Evolutionary conservation across 2,888 invertebrate species (phyloP).

Genomic region (Volucella inflata): DNA sequence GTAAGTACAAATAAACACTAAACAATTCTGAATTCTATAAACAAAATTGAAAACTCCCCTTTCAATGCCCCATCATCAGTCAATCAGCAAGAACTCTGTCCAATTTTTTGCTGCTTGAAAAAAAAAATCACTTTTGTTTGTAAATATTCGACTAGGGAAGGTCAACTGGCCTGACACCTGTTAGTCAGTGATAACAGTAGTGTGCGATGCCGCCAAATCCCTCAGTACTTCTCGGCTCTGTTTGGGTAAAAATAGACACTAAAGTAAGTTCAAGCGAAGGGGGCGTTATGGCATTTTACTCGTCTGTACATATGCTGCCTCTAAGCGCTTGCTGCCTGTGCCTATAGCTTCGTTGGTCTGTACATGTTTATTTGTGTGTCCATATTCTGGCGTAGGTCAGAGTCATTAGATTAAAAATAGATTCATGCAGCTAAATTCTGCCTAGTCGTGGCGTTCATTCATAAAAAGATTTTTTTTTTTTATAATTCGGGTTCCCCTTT

Average conservation of each 20-base stretch:
- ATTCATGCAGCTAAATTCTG: constrained; percentile 20
- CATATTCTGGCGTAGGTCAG: constrained; percentile 45
- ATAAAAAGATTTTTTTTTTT: constrained; percentile 32
- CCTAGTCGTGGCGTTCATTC: constrained; percentile 44
- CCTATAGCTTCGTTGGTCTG: background rate
- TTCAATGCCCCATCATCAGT: background rate
- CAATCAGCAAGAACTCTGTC: background rate
- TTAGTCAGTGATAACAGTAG: constrained; percentile 54
- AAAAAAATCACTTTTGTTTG: constrained; percentile 44
- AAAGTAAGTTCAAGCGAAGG: constrained; percentile 22
- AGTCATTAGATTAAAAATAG: constrained; percentile 68
- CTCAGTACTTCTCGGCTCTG: constrained; percentile 3
- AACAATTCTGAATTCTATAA: background rate
- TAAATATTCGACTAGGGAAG: constrained; percentile 52
- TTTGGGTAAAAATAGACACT: constrained; percentile 41
- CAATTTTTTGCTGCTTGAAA: background rate
- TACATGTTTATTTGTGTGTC: background rate
- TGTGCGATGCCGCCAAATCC: background rate
- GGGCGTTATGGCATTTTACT: background rate
- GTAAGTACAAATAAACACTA: background rate
- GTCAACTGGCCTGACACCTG: constrained; percentile 52
- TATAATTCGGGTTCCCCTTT: constrained; percentile 23
- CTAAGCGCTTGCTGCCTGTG: constrained; percentile 2
- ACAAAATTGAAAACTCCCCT: background rate
- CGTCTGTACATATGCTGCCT: constrained; percentile 11